Base-by-base conservation (phyloP, 2,888 invertebrate species). In the Abrostola tripartita region DNA sequence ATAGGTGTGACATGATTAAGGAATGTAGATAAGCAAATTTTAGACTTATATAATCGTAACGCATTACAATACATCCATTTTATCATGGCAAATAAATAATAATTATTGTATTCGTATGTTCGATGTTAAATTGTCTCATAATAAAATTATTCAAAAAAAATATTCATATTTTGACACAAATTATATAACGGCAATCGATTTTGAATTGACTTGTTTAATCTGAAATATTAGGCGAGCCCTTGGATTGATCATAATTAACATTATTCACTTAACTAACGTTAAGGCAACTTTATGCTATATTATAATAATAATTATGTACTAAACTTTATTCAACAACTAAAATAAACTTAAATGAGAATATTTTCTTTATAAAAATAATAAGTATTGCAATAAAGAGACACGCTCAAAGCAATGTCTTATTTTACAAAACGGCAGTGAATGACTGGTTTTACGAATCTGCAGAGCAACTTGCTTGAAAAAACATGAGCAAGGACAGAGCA, bases 391-490 rank as follows among this genome's bases (percentile, higher is more conserved):
- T 86, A 81, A 79, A 83, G 78, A 81, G 76, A 79, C 65, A 66
- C 89, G 93, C 92, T 93, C 76, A 87, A 74, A 91, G 91, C 91
- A 91, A 88, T 76, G 69, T 84, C 85, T 83, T 83, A 85, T 76
- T 85, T 83, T 76, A 80, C 82, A 81, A 79, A 82, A 85, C 82
- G 93, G 93, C 93, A 93, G 93, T 93, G 93, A 85, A 83, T 88
- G 86, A 92, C 93, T 93, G 93, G 93, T 93, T 89, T 81, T 71
- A 56, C 70, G 71, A 71, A 81, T 82, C 85, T 84, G 82, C 76
- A 37, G 60, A 56, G 44, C 81, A 86, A 82, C 84, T 77, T 74
- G 61, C 69, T 47, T 49, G 52, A 76, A 75, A 75, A 74, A 79
- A 70, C 65, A 72, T 70, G 76, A 71, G 81, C 82, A 74, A 65